These are phyloP conservation scores for Popillia japonica DNA, from an alignment of 1,140 invertebrate genomes.

Conservation along the genomic window DNA sequence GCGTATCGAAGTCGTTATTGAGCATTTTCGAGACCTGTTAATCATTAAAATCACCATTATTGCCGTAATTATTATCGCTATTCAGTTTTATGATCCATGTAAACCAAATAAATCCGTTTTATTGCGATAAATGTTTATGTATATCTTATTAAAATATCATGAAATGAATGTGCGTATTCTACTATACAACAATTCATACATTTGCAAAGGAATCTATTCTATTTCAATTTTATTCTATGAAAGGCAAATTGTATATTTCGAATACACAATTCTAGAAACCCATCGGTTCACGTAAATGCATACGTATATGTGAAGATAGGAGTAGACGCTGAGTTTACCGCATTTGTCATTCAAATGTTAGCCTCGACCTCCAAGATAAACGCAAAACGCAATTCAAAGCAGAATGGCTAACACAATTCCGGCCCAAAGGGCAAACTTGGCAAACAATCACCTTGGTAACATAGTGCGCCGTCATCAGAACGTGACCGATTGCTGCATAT, in stretches of 20 bases:
- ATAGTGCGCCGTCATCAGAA: constrained; percentile 5
- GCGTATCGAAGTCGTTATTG: too few relatives aligned
- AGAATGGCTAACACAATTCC: background rate
- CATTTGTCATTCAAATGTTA: constrained; percentile 21
- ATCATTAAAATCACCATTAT: too few relatives aligned
- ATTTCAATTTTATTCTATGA: constrained; percentile 7
- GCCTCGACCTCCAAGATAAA: constrained; percentile 25
- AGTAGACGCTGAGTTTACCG: background rate
- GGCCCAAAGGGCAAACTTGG: background rate
- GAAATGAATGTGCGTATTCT: too few relatives aligned
- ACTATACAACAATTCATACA: background rate
- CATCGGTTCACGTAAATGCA: constrained; percentile 6
- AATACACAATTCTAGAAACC: constrained; percentile 12
- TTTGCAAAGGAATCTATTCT: background rate
- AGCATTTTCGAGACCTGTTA: too few relatives aligned
- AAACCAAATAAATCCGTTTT: too few relatives aligned
- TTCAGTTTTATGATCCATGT: too few relatives aligned
- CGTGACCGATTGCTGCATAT: constrained; percentile 11
- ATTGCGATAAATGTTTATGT: too few relatives aligned
- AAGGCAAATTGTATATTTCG: background rate
- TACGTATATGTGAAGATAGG: background rate
- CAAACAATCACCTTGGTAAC: background rate
- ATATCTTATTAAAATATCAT: too few relatives aligned
- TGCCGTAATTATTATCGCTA: too few relatives aligned
- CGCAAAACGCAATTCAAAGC: constrained; percentile 15